Base-by-base conservation (phyloP, 2,113 vertebrate species). In the Phalacrocorax pelagicus region DNA sequence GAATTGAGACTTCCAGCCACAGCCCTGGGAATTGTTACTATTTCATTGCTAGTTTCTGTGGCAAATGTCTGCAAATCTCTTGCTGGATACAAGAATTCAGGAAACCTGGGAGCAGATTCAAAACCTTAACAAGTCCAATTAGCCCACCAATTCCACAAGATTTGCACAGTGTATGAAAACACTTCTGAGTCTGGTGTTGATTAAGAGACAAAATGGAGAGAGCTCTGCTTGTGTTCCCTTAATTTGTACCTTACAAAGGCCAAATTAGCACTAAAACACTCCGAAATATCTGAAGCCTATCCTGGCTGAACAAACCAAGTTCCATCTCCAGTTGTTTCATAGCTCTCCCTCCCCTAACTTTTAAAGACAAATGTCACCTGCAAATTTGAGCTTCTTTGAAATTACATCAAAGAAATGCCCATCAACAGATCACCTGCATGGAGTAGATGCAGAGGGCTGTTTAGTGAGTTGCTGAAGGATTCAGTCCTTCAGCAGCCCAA, bases 341-440 rank as follows among this genome's bases (percentile, higher is more conserved):
- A 51, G 59, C 21, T 85, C 8, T 69, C 27, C 38, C 15, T 63
- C 44, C n/a, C 24, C 36, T 67, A 52, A 46, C 2, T 7, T 79
- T 78, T 88, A 9, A 40, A 55, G 59, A 21, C 23, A 77, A 81
- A 90, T 16, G 14, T 32, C 92, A 54, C 42, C 66, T 2, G 1
- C 12, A 26, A 42, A 88, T 73, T 22, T 0, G 3, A 82, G 55
- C 36, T 85, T 44, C 1, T 1, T 3, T 47, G 66, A 91, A 69
- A 75, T 22, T 4, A 36, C 65, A 46, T 14, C 34, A 73, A 54
- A 80, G 87, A 87, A 84, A 72, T 34, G 38, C 49, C 55, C 19
- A 3, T 1, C 0, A 10, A 88, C 58, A 80, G 67, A 90, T 66
- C 44, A 80, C 20, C 44, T 73, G 84, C 47, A 24, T 0, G 0